Percentiles rank a stretch among this genome's conserved stretches.
phyloP scores from a whole-genome alignment of 2,113 vertebrate species.

The Probosciger aterrimus region DNA sequence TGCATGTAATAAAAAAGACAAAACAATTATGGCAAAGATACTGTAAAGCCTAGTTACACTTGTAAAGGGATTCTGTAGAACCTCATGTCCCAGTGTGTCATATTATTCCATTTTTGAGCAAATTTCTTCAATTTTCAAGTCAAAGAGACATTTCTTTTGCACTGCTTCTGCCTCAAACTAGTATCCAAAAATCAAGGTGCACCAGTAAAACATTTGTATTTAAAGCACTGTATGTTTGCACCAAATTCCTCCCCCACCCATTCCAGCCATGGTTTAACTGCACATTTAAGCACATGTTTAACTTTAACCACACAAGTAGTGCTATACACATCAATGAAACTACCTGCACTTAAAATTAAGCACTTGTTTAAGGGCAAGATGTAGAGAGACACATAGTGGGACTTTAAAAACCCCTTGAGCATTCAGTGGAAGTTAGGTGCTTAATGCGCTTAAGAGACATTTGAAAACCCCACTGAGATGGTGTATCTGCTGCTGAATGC shows the following conservation, averaged over 20 bases:
- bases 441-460: slow-evolving; percentile 51
- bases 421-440: slow-evolving; percentile 50
- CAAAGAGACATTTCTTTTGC: background rate
- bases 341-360: slow-evolving; percentile 63
- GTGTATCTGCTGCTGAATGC: slow-evolving; percentile 12
- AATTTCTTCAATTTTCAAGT: background rate
- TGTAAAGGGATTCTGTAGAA: slow-evolving; percentile 1
- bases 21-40: background rate
- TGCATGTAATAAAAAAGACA: background rate
- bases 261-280: background rate
- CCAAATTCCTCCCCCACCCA: background rate
- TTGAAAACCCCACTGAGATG: slow-evolving; percentile 50
- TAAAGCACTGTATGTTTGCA: background rate
- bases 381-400: slow-evolving; percentile 31
- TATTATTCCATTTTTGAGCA: background rate
- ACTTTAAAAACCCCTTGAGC: slow-evolving; percentile 57
- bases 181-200: background rate
- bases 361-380: slow-evolving; percentile 64
- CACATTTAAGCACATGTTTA: slow-evolving; percentile 32
- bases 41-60: background rate
- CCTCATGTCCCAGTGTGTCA: background rate
- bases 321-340: slow-evolving; percentile 32
- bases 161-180: background rate
- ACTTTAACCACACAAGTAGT: slow-evolving; percentile 28
- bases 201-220: background rate